Conservation (phyloP, 2,113 vertebrate species). For the Lampris incognitus region DNA sequence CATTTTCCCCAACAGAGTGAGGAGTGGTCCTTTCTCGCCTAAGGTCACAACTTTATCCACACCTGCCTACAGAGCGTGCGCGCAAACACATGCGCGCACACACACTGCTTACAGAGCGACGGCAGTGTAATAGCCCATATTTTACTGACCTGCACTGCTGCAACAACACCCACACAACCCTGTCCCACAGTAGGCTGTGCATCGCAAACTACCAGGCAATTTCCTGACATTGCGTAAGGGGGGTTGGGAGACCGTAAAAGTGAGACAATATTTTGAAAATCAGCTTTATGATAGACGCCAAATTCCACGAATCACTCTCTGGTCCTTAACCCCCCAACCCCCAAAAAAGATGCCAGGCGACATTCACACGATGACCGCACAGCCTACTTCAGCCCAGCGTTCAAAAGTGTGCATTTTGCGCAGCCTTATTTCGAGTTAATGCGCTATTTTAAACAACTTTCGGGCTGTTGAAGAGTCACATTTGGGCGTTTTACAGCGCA, state of each 20-base stretch:
- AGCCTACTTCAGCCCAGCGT: conserved; percentile 11
- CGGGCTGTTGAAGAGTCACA: background rate
- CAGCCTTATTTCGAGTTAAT: conserved; percentile 50
- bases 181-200: background rate
- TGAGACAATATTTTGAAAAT: conserved; percentile 33
- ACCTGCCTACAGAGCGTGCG: conserved; percentile 1
- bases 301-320: conserved; percentile 32
- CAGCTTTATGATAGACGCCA: conserved; percentile 39
- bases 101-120: conserved; percentile 21
- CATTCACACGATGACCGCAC: conserved; percentile 33
- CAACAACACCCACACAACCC: conserved; percentile 40
- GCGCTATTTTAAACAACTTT: background rate
- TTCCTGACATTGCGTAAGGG: conserved; percentile 40
- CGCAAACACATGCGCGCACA: background rate
- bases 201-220: conserved; percentile 36
- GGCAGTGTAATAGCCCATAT: conserved; percentile 50
- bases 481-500: too few relatives aligned
- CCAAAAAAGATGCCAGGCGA: background rate
- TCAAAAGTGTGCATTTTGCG: conserved; percentile 44
- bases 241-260: conserved; percentile 7
- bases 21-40: conserved; percentile 39
- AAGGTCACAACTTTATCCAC: conserved; percentile 53
- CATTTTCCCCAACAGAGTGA: conserved; percentile 13
- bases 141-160: conserved; percentile 60
- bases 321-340: conserved; percentile 16